A percentile compares a stretch with the other conserved stretches of the same genome.
These are phyloP conservation scores for Condylura cristata DNA, from an alignment of 2,113 vertebrate species.

Conservation along the genomic window DNA sequence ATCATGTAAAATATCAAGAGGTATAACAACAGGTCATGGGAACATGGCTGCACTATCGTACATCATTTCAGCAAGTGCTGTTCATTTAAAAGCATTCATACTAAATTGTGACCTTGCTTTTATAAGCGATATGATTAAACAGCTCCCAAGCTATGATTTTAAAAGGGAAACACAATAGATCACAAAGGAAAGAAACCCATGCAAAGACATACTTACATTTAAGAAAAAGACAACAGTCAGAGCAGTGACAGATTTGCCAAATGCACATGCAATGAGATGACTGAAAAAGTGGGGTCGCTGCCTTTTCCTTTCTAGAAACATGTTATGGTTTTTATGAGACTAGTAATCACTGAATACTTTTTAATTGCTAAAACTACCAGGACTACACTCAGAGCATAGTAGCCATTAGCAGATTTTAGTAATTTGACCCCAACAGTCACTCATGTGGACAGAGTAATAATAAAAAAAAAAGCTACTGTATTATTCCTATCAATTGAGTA, in stretches of 20 bases:
- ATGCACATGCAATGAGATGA: conserved; percentile 48
- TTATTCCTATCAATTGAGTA: not conserved
- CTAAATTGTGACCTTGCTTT: conserved; percentile 40
- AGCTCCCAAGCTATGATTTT: conserved; percentile 16
- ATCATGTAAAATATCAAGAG: conserved; percentile 73
- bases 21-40: conserved; percentile 35
- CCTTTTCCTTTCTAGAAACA: not conserved
- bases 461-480: not conserved
- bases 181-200: conserved; percentile 33
- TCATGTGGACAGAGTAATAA: not conserved
- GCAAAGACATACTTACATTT: conserved; percentile 45
- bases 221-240: conserved; percentile 1
- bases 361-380: conserved; percentile 12
- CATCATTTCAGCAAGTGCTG: not conserved
- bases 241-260: conserved; percentile 54
- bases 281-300: not conserved
- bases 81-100: conserved; percentile 3
- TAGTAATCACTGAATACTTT: conserved; percentile 20
- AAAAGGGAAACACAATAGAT: conserved; percentile 8
- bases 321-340: not conserved
- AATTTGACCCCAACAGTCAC: conserved; percentile 38
- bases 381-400: not conserved
- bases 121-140: conserved; percentile 44
- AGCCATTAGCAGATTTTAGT: conserved; percentile 45
- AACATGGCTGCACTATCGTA: not conserved